Evolutionary conservation across 2,888 invertebrate genomes (phyloP).

Genomic region (Oxytorus armatus): DNA sequence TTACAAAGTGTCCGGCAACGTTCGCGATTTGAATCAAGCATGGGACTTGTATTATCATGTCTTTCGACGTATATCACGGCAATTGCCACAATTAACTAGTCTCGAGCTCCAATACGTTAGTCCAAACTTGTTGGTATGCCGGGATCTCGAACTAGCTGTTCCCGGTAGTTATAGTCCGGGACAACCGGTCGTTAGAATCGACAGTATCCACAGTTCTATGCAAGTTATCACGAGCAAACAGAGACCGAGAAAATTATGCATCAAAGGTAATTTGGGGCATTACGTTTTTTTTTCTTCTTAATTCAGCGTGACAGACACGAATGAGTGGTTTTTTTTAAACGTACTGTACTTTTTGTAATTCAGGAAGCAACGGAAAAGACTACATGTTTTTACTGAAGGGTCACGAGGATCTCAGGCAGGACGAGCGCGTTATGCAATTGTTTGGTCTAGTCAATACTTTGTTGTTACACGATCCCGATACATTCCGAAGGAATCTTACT

Average conservation of each 20-base stretch:
- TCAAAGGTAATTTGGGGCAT: constrained; percentile 87
- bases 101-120: constrained; percentile 98
- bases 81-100: constrained; percentile 95
- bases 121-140: constrained; percentile 94
- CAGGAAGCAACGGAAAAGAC: constrained; percentile 98
- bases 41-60: constrained; percentile 99
- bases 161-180: constrained; percentile 99
- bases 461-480: constrained; percentile 97
- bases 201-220: constrained; percentile 95
- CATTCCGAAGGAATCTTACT: constrained; percentile 94
- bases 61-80: constrained; percentile 97
- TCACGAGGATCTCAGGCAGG: constrained; percentile 99
- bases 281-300: constrained; percentile 15
- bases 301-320: neutral
- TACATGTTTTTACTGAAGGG: constrained; percentile 99
- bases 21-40: constrained; percentile 97
- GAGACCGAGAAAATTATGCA: constrained; percentile 96
- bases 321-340: constrained; percentile 1
- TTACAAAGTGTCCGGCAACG: constrained; percentile 92
- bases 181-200: constrained; percentile 94
- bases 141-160: constrained; percentile 97
- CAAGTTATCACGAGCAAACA: constrained; percentile 99
- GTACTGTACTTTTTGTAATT: constrained; percentile 70
- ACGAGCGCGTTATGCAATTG: constrained; percentile 99
- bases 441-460: constrained; percentile 98